Conservation (phyloP, 1,140 invertebrate species). For the Whitmania pigra region DNA sequence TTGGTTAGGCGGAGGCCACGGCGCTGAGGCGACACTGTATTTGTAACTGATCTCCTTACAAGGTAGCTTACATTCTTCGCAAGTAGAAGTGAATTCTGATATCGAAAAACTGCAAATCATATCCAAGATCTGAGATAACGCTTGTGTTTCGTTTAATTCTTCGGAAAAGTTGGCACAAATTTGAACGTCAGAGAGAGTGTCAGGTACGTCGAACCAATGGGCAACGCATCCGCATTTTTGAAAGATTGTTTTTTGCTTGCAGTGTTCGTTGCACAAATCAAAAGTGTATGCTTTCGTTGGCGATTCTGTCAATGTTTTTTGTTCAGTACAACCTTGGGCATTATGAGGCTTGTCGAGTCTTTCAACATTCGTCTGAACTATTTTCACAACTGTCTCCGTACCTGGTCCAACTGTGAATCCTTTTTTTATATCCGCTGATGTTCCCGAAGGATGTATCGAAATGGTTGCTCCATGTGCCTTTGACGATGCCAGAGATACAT, state of each 20-base stretch:
- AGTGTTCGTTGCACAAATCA: background rate
- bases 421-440: background rate
- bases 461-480: background rate
- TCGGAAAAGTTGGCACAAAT: background rate
- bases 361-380: background rate
- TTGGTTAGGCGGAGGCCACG: background rate
- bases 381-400: background rate
- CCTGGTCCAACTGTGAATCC: slow-evolving; percentile 11
- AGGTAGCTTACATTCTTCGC: background rate
- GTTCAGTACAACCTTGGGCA: background rate
- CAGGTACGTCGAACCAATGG: background rate
- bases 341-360: slow-evolving; percentile 3
- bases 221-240: background rate
- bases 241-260: background rate
- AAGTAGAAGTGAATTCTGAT: background rate
- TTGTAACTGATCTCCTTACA: background rate
- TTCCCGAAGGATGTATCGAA: background rate
- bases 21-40: background rate
- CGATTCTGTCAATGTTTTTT: background rate
- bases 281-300: background rate
- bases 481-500: background rate
- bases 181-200: background rate
- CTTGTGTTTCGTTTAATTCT: background rate
- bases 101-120: background rate
- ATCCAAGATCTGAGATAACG: background rate